Evolutionary conservation across 1,140 invertebrate genomes (phyloP).

Genomic region (Drosophila azteca): DNA sequence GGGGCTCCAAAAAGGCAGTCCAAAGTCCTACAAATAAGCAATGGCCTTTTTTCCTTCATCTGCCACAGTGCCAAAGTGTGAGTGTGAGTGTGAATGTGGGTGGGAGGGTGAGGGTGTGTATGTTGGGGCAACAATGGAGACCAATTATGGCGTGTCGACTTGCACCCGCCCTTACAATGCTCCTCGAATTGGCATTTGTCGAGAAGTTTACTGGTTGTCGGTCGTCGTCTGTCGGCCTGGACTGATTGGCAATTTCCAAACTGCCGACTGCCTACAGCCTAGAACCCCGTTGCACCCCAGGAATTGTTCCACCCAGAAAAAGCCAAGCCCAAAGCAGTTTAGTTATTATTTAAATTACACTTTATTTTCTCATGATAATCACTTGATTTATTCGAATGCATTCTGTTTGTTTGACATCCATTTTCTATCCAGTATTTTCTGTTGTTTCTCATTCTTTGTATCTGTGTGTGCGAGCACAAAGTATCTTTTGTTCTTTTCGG

Average conservation of each 20-base stretch:
- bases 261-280: conserved; percentile 43
- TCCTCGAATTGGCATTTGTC: conserved; percentile 53
- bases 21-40: conserved; percentile 46
- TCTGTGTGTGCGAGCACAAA: conserved; percentile 35
- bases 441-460: conserved; percentile 8
- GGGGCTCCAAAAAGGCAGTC: conserved; percentile 22
- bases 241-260: conserved; percentile 45
- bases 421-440: conserved; percentile 41
- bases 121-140: conserved; percentile 63
- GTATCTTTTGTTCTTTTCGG: conserved; percentile 19
- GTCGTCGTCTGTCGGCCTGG: neutral
- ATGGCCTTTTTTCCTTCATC: neutral
- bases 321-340: conserved; percentile 8
- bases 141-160: conserved; percentile 66
- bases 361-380: conserved; percentile 80
- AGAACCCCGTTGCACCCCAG: neutral
- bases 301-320: neutral
- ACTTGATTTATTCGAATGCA: conserved; percentile 73
- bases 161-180: conserved; percentile 47
- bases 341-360: conserved; percentile 78
- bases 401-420: conserved; percentile 49
- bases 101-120: conserved; percentile 10
- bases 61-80: no score
- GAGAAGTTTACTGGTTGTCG: conserved; percentile 37
- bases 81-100: conserved; percentile 13